Base-by-base conservation (phyloP, 1,140 invertebrate species). In the Trialeurodes vaporariorum region DNA sequence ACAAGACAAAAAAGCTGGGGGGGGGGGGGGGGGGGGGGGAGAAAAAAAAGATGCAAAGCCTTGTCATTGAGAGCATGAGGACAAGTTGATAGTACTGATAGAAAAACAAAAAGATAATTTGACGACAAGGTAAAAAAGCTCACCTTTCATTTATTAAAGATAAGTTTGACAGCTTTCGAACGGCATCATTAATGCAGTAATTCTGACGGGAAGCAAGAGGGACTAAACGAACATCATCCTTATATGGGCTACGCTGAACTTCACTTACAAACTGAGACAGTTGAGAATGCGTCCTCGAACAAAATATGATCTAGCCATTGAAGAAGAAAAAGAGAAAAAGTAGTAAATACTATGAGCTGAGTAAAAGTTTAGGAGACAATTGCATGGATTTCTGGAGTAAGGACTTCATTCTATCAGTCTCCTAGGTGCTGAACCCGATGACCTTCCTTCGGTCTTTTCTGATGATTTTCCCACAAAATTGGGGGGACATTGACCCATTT, bases 251-350 rank as follows among this genome's bases (percentile, higher is more conserved):
- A 74, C 87, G 88, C 70, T 91, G 87, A 0, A 99, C 82, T 83
- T 98, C 96, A 64, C 86, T 83, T 26, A 98, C 85, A 82, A 98
- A 95, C 77, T 99, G 96, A 1, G 90, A 85, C 25, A 99, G 78
- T 77, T 99, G 96, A 11, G 95, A 98, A 81, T 99, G 96, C 27
- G 96, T 98, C 76, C 96, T 83, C 70, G 94, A 97, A 73, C 93
- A 95, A 79, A 93, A 97, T 74, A 89, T 94, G 70, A 98, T 90
- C 87, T 96, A 80, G 34, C n/a, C n/a, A n/a, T n/a, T n/a, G n/a
- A n/a, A n/a, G n/a, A n/a, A n/a, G 5, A 83, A 83, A 71, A 74
- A 27, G 63, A 66, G 25, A 61, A 62, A 69, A 66, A 68, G 68
- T 67, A 72, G 61, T 49, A 71, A 26, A 70, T 22, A 59, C 13